Evolutionary conservation across 2,888 invertebrate species (phyloP), one percentile per base, ranked within the genome.

Genomic region (Parapristionchus giblindavisi): DNA sequence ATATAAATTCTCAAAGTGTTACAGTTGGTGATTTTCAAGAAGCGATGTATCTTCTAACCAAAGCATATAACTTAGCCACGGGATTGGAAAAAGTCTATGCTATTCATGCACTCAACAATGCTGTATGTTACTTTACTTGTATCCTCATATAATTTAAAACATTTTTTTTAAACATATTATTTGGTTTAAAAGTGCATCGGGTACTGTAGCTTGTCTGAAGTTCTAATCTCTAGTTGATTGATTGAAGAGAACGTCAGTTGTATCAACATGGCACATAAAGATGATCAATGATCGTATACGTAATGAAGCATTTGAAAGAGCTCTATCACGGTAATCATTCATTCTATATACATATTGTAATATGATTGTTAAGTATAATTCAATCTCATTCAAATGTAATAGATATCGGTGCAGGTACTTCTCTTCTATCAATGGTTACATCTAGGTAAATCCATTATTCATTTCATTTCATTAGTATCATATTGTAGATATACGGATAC

Each of bases 341-440:
- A 24, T n/a, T 52, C 52, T n/a, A 52, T 43, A 52, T 17, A 24
- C 4, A 21, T 52, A 52, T 5, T 21, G 21, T 52, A 54, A n/a
- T n/a, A 6, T 54, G n/a, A 6, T n/a, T 24, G 27, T 68, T 34
- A 21, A 68, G 68, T 51, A 68, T 52, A 34, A 38, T 68, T n/a
- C 29, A 27, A 6, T 24, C 4, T 0, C 27, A 36, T 14, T 34
- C 52, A 52, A 51, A 29, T 21, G 68, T 68, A 27, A 68, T 68
- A 34, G 68, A 68, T 34, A 68, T 68, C 51, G 68, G 68, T 34
- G 34, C 68, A 24, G 68, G 68, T 3, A 68, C 68, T 0, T 51
- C 51, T 1, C 52, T 68, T 14, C 68, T 68, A 14, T 68, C 68
- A 14, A 68, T 68, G 51, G 29, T 51, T 24, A 52, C 68, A 4